Base-by-base conservation (phyloP, 2,797 vertebrate genomes). In the Acropternis orthonyx region DNA sequence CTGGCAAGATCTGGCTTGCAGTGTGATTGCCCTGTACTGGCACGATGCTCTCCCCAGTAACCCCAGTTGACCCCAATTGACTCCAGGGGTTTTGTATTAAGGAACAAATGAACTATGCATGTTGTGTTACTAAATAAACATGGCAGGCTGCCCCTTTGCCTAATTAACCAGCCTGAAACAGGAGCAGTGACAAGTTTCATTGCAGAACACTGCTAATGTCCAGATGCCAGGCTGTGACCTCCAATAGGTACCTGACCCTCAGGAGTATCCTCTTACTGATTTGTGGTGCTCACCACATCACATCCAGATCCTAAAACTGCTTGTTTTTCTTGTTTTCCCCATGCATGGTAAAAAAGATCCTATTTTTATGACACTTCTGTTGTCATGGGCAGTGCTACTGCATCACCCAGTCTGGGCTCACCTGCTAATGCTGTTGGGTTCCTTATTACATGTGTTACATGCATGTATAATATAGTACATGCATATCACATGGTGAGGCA, bases 151-250 rank as follows among this genome's bases (percentile, higher is more conserved):
- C 52, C 89, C 95, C 63, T 92, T 88, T 91, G 91, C 86, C 86
- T 96, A 94, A 95, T 95, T 80, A 96, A 91, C 52, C 74, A 78
- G 73, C 61, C 74, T 93, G 97, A 95, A 91, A 92, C 44, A 78
- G 65, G 68, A 93, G 62, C 17, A 1, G 66, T 43, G 72, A 54
- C 59, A 14, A 55, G 28, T 73, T 79, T 24, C 4, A 1, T 8
- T 66, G 59, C 39, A 81, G 77, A 83, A 2, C 0, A 0, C 52
- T 92, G 80, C 81, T 54, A 55, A 36, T 78, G 65, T 28, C 51
- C 63, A 67, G 62, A 36, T 58, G 34, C 44, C 43, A 36, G 81
- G 55, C 61, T 19, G 6, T 24, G 41, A 76, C 51, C 49, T 37
- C 55, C 39, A 43, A 0, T 0, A 2, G 51, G n/a, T 62, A 46